Conservation (phyloP, 2,113 vertebrate species). For the Lathamus discolor region DNA sequence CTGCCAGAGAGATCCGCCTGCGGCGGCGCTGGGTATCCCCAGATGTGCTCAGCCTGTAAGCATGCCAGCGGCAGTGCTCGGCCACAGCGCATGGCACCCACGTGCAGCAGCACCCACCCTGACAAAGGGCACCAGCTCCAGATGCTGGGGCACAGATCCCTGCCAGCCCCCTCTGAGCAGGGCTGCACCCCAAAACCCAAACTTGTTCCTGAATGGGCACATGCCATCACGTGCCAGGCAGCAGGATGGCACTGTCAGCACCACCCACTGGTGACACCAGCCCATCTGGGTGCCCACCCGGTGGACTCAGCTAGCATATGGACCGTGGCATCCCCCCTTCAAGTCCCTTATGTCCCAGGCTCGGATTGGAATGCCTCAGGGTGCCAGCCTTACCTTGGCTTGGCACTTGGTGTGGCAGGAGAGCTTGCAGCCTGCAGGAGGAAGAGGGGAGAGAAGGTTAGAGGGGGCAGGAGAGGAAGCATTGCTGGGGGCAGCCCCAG, state of each 20-base stretch:
- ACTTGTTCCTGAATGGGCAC: rapidly evolving
- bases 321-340: neutral
- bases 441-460: neutral
- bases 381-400: slow-evolving; percentile 31
- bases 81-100: neutral
- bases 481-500: rapidly evolving
- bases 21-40: rapidly evolving
- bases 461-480: neutral
- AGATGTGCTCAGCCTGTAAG: neutral
- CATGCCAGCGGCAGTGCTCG: rapidly evolving
- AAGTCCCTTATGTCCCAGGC: rapidly evolving
- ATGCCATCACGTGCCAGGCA: neutral
- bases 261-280: neutral
- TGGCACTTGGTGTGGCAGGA: slow-evolving; percentile 64
- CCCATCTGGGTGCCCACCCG: neutral
- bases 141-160: neutral
- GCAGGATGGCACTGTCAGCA: neutral
- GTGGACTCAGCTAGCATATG: neutral
- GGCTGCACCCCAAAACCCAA: neutral
- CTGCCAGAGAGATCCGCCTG: neutral
- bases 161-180: neutral
- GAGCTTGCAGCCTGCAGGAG: slow-evolving; percentile 46
- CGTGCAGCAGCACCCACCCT: neutral
- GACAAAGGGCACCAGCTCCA: neutral
- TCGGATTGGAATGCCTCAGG: neutral